Base-by-base conservation (phyloP, 2,797 vertebrate species). In the Okamejei kenojei region DNA sequence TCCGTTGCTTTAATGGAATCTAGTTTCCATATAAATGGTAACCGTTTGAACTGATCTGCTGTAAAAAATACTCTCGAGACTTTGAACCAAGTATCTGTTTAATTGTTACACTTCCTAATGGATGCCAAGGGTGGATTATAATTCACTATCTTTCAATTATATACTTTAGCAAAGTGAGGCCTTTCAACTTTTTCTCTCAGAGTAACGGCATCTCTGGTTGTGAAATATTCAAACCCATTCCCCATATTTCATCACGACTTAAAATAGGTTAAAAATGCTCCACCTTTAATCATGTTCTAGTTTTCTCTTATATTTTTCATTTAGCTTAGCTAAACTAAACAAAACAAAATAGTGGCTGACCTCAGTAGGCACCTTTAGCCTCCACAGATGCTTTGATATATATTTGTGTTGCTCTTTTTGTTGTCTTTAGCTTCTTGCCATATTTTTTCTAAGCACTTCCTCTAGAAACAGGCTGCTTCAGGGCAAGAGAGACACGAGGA, bases 71-170 rank as follows among this genome's bases (percentile, higher is more conserved):
- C 61, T 88, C 84, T 19, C 35, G 63, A n/a, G 84, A 68, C 61
- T 17, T 32, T 88, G 84, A 65, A 65, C 61, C 32, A 88, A 29
- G 82, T 86, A 63, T 86, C 26, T 86, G 82, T 88, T 88, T 88
- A 88, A 88, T 88, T 35, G 63, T 32, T 88, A 32, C 10, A 88
- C 84, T 88, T 88, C 61, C 61, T 35, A 68, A 68, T 88, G 84
- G 61, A 88, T 88, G 84, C 65, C 68, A 23, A 88, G 19, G 84
- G 19, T 65, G 84, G 32, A 68, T 88, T 88, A 32, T 65, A 88
- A 88, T 65, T 88, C 84, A 88, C 84, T 88, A 68, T 32, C n/a
- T 88, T 15, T 68, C 63, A 88, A 68, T 88, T 88, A 65, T 88
- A 63, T 35, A 88, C 84, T 88, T 68, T 35, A 88, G 84, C 61